Evolutionary conservation across 64 coral and sea anemone species (phyloP), one percentile per base, ranked within the genome.

Genomic region (Pocillopora verrucosa): DNA sequence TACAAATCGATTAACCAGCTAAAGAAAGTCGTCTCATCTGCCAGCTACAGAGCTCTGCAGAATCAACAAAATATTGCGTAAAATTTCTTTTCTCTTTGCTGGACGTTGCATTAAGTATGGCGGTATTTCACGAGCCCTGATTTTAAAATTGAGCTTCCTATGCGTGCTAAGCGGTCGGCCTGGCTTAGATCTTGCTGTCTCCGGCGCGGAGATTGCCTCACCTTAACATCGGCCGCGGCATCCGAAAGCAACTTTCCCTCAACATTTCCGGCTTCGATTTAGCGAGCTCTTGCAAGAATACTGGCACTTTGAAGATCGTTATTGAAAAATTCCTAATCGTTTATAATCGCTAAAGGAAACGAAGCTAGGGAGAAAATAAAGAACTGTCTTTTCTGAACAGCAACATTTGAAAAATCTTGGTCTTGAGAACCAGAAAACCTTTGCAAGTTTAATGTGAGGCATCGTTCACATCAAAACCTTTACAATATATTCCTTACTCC

Each of bases 1-100:
- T 81, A 62, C 25, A 62, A 81, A 81, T 81, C 79, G 79, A 81
- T 81, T 63, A 81, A 16, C 79, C 79, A 81, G 79, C 79, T 81
- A 81, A 81, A 13, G 9, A 25, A 16, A 9, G 26, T 3, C 36
- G 61, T 30, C 30, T 62, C 34, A 34, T 16, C 59, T 63, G 59
- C 57, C 25, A 63, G 51, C 25, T 61, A 5, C 14, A 17, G 13
- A 11, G 19, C 19, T 26, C 13, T 59, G 2, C 61, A 81, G 16
- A 36, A 63, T 34, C 14, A 30, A 36, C 60, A 61, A 63, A 26
- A 17, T 36, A 0, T 16, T 11, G n/a, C 11, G 20, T 70, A 10
- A 70, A n/a, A 10, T n/a, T 70, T 70, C n/a, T 6, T 4, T 70
- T 70, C 0, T 30, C 4, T n/a, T 70, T 70, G n/a, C n/a, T n/a